Base-by-base conservation (phyloP, 2,113 vertebrate genomes). In the Myotis brandtii region DNA sequence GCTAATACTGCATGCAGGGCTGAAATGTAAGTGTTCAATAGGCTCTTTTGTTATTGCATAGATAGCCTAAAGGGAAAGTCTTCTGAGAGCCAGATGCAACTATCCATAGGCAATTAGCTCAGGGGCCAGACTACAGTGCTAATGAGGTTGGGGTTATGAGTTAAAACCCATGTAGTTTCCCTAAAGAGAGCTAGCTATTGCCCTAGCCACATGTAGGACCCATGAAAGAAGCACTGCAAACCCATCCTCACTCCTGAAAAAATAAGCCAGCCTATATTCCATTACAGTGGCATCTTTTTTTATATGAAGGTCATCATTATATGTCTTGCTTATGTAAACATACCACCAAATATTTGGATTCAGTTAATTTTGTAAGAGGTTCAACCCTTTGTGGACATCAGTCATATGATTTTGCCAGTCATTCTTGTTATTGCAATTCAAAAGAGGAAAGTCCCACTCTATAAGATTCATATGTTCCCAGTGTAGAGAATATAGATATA, bases 351-450 rank as follows among this genome's bases (percentile, higher is more conserved):
- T 59, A 73, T 59, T 93, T 91, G 75, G 48, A 91, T 95, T 91
- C 34, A 64, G 25, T 81, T 72, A 85, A 73, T 54, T 79, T 85
- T 86, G 34, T 37, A 34, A 56, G 70, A 82, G 75, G 20, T 83
- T 84, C n/a, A 83, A 46, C 25, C 59, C 82, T 84, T 75, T 67
- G 59, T 86, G 77, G 46, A 84, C 46, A 54, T 79, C 50, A 86
- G 32, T 67, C 25, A 34, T 14, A 50, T 52, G 32, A 77, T 82
- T 91, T 92, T 93, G 52, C 48, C 66, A 54, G 69, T 86, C 73
- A 85, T 89, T 82, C n/a, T 91, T 94, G 76, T 83, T 88, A 90
- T 37, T 34, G 64, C 83, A 96, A 93, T 92, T 89, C 3, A 95
- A 91, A 91, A 93, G 37, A 91, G 0, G 86, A 52, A 95, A 91